Evolutionary conservation across 1,140 invertebrate genomes (phyloP).

Genomic region (Hypothenemus hampei): DNA sequence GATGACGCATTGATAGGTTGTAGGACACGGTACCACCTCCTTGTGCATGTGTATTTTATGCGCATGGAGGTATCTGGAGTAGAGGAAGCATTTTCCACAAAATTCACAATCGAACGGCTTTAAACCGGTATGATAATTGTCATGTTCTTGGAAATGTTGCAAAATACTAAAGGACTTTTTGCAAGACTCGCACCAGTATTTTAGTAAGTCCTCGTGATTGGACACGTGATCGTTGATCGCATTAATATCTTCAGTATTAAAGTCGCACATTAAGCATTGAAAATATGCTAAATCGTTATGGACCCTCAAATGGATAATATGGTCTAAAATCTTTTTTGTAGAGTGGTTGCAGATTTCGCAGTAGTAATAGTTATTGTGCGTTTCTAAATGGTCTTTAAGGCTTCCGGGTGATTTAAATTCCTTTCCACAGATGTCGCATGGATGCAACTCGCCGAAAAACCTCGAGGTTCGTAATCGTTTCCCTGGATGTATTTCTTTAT

Average conservation of each 20-base stretch:
- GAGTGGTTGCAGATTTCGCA: constrained; percentile 39
- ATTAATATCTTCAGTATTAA: constrained; percentile 34
- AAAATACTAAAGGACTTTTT: constrained; percentile 41
- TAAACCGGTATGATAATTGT: constrained; percentile 59
- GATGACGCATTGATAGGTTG: constrained; percentile 40
- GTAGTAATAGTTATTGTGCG: constrained; percentile 55
- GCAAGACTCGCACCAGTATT: constrained; percentile 41
- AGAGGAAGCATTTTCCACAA: constrained; percentile 34
- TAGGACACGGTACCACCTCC: constrained; percentile 35
- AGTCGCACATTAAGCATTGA: constrained; percentile 49
- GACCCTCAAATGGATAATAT: constrained; percentile 38
- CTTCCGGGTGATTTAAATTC: constrained; percentile 46
- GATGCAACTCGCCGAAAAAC: constrained; percentile 52
- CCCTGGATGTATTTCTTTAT: constrained; percentile 31
- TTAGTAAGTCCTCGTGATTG: constrained; percentile 34
- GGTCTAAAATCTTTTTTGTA: constrained; percentile 36
- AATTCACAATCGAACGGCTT: constrained; percentile 72
- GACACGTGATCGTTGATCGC: constrained; percentile 37
- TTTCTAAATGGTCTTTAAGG: constrained; percentile 43
- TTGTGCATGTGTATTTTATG: constrained; percentile 36
- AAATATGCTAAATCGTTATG: constrained; percentile 49
- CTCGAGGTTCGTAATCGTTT: constrained; percentile 30
- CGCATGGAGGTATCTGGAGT: constrained; percentile 40
- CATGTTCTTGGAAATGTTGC: constrained; percentile 42
- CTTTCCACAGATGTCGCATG: constrained; percentile 62